A percentile compares a stretch with the other conserved stretches of the same genome.
Evolutionary conservation across 2,113 vertebrate species (phyloP).

Genomic region (Saguinus midas): DNA sequence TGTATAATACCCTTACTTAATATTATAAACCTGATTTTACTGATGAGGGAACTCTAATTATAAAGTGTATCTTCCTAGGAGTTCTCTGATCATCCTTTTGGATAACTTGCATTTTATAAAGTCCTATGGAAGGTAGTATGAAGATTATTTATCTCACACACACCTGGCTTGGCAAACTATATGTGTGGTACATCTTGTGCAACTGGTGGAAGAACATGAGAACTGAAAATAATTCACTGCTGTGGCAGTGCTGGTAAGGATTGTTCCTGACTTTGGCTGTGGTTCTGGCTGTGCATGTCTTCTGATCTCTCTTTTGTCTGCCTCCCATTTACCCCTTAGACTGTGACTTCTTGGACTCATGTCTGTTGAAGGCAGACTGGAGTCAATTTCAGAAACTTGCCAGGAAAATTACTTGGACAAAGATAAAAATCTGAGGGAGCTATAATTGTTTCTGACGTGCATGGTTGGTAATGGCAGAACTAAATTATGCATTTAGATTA

Average conservation of each 20-base stretch:
- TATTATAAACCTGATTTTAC: neutral
- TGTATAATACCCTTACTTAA: neutral
- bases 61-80: neutral
- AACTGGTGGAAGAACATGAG: neutral
- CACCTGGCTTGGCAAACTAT: neutral
- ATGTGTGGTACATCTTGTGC: neutral
- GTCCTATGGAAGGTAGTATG: neutral
- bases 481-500: neutral
- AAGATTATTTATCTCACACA: neutral
- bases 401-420: neutral
- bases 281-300: neutral
- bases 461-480: neutral
- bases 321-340: neutral
- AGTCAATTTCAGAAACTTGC: neutral
- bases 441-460: neutral
- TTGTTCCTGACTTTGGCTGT: neutral
- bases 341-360: neutral
- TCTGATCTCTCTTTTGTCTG: neutral
- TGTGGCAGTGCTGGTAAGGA: accelerated
- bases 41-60: neutral
- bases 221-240: neutral
- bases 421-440: neutral
- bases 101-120: neutral
- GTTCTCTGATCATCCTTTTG: neutral
- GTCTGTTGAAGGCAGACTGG: neutral